Conservation (phyloP, 2,113 vertebrate species). For the Hippocampus mohnikei region DNA sequence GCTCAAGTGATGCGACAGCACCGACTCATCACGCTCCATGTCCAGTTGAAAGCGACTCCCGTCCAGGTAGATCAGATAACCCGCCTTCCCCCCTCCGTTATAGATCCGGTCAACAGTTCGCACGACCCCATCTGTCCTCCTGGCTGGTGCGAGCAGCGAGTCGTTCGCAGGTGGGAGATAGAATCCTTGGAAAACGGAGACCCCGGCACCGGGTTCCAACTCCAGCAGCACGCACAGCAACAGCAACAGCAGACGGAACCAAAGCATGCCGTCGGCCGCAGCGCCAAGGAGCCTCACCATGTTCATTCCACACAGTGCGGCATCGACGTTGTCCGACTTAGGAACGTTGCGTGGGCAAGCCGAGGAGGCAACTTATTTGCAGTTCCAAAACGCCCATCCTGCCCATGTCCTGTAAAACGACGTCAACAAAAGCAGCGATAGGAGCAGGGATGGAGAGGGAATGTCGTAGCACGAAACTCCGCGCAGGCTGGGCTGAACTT, state of each 20-base stretch:
- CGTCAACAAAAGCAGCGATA: constrained; percentile 46
- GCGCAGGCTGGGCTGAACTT: constrained; percentile 72
- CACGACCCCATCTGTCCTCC: constrained; percentile 76
- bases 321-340: constrained; percentile 41
- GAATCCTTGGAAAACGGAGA: constrained; percentile 51
- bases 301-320: constrained; percentile 47
- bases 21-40: constrained; percentile 80
- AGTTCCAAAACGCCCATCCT: constrained; percentile 61
- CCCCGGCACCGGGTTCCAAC: constrained; percentile 37
- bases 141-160: constrained; percentile 64
- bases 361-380: constrained; percentile 37
- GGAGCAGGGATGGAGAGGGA: constrained; percentile 18
- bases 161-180: constrained; percentile 67
- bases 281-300: constrained; percentile 56
- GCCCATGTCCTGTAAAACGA: constrained; percentile 42
- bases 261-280: constrained; percentile 49
- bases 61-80: constrained; percentile 85
- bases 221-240: constrained; percentile 61
- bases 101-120: constrained; percentile 84
- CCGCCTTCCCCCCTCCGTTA: constrained; percentile 84
- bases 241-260: constrained; percentile 58
- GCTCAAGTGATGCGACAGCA: constrained; percentile 66
- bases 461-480: constrained; percentile 25
- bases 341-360: constrained; percentile 21
- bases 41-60: constrained; percentile 85